A percentile compares a stretch with the other conserved stretches of the same genome.
Conservation (phyloP, 2,888 invertebrate species). For the Agrotis puta region DNA sequence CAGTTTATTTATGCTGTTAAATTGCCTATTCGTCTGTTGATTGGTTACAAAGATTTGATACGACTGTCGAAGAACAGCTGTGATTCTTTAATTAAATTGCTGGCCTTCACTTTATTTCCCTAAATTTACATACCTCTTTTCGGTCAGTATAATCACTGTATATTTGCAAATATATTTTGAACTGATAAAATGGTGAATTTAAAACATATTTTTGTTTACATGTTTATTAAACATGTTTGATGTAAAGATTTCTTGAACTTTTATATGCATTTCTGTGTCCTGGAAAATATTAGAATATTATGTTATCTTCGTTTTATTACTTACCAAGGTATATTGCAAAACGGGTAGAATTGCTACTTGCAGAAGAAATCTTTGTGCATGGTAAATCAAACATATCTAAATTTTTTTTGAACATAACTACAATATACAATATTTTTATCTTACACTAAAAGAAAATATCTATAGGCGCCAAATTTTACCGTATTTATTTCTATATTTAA, state of each 20-base stretch:
- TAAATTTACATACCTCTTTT: not conserved
- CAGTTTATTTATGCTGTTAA: too few species aligned
- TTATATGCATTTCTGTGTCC: not conserved
- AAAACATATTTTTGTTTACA: not conserved
- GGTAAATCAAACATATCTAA: too few species aligned
- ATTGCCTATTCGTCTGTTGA: too few species aligned
- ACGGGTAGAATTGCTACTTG: not conserved
- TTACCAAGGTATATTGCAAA: not conserved
- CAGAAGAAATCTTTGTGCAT: not conserved
- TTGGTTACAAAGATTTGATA: too few species aligned
- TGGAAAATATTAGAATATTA: not conserved
- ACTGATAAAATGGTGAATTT: not conserved
- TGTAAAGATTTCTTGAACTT: not conserved
- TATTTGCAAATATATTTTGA: not conserved
- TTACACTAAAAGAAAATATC: conserved; percentile 32
- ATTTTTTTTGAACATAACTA: too few species aligned
- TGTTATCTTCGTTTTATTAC: not conserved
- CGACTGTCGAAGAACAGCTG: too few species aligned
- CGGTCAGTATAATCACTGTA: not conserved
- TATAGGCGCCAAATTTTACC: not conserved
- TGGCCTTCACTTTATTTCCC: not conserved
- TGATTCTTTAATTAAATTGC: too few species aligned
- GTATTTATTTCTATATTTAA: not conserved
- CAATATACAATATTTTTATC: conserved; percentile 31
- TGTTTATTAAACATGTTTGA: not conserved